Base-by-base conservation (phyloP, 2,797 vertebrate species). In the Amblyopsis hoosieri region DNA sequence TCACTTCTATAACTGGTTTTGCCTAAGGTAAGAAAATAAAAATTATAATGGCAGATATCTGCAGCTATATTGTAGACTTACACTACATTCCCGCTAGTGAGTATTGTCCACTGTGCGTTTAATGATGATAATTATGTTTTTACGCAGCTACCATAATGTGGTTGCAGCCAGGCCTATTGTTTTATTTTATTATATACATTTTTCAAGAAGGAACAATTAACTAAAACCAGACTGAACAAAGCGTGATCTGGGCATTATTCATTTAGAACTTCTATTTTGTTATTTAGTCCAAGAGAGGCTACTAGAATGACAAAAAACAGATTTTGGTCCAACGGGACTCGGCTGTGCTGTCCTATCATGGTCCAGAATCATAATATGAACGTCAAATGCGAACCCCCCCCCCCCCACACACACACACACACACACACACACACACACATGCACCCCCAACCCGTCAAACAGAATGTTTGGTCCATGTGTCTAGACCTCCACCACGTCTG, bases 401-500 rank as follows among this genome's bases (percentile, higher is more conserved):
- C 57, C 33, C 70, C 33, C 33, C 17, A n/a, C 17, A 1, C 17
- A 1, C 17, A 17, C 17, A 19, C 54, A 19, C 19, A 19, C 19
- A 6, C 50, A 51, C 57, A 59, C 57, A 13, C 42, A 58, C 52
- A 12, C 19, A 12, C 11, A 23, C 52, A 23, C 19, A 12, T 14
- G 12, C 17, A 12, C 52, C 12, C n/a, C 3, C 45, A 50, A 62
- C 64, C 60, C 45, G 17, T 80, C 83, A 82, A 84, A 86, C 89
- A 85, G 87, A 89, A 89, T 83, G 87, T 83, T 87, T 79, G 79
- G 82, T 87, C 88, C 85, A 84, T 87, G 87, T 87, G 88, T 88
- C 74, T 90, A 88, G 88, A 92, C 91, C 89, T 90, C 86, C 89
- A 82, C 80, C 89, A 79, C 71, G 64, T 88, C 93, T 93, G 89